These are phyloP conservation scores for Podabrus alpinus DNA, from an alignment of 2,888 invertebrate genomes.

Conservation along the genomic window DNA sequence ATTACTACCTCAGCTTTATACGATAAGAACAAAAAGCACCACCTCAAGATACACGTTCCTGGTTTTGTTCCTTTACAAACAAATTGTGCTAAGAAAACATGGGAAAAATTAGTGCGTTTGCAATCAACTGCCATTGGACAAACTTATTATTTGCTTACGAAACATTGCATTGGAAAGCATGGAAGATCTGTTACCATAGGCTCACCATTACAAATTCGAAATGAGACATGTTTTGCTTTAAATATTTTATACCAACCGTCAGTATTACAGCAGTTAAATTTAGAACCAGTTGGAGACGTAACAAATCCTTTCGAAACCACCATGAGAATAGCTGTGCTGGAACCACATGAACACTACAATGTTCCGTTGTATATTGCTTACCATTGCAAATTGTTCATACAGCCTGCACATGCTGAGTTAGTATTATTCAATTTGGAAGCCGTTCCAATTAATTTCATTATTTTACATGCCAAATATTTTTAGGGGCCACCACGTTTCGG, in stretches of 20 bases:
- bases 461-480: constrained; percentile 33
- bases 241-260: constrained; percentile 76
- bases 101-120: constrained; percentile 67
- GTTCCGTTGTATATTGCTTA: constrained; percentile 81
- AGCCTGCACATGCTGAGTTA: constrained; percentile 76
- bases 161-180: constrained; percentile 63
- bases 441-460: neutral
- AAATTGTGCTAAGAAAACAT: constrained; percentile 67
- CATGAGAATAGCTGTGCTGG: constrained; percentile 71
- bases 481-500: constrained; percentile 72
- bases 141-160: constrained; percentile 71
- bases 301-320: constrained; percentile 78
- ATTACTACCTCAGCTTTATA: constrained; percentile 63
- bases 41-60: constrained; percentile 66
- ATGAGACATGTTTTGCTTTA: constrained; percentile 77
- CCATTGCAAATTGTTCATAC: constrained; percentile 75
- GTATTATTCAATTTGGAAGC: constrained; percentile 37
- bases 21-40: constrained; percentile 67
- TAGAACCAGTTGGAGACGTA: constrained; percentile 66
- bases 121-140: constrained; percentile 60
- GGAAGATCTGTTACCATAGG: constrained; percentile 65
- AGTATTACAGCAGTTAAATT: constrained; percentile 68
- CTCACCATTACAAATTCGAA: constrained; percentile 77
- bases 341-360: constrained; percentile 74
- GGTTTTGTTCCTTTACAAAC: constrained; percentile 67